Conservation (phyloP, 2,797 vertebrate genomes). For the Anguilla megastoma region DNA sequence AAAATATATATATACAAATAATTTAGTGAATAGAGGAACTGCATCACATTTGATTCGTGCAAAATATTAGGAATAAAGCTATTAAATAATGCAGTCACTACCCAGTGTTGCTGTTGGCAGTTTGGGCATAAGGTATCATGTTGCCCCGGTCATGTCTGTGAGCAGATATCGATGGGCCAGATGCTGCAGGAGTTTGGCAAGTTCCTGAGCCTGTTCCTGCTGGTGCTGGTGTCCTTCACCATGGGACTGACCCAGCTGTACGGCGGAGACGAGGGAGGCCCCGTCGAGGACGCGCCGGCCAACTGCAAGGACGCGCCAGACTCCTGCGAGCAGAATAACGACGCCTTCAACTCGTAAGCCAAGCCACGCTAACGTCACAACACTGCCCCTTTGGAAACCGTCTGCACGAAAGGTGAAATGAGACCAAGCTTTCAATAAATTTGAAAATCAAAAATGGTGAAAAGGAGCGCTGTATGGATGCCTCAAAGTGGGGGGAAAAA, state of each 20-base stretch:
- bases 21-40: neutral
- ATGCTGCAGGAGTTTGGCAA: constrained; percentile 99
- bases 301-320: constrained; percentile 86
- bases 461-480: neutral
- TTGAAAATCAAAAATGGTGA: neutral
- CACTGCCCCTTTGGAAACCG: constrained; percentile 1
- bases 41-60: neutral
- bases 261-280: constrained; percentile 78
- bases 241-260: constrained; percentile 94
- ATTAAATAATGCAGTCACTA: neutral
- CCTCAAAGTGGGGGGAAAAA: neutral
- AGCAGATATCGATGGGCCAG: constrained; percentile 97
- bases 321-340: constrained; percentile 94
- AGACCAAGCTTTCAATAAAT: neutral
- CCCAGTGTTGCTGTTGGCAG: neutral
- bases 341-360: constrained; percentile 92
- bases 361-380: neutral
- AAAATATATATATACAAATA: no score
- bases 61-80: neutral
- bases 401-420: neutral
- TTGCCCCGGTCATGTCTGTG: constrained; percentile 12
- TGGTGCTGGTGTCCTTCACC: constrained; percentile 96
- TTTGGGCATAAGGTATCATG: neutral
- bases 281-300: constrained; percentile 64
- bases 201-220: constrained; percentile 94